Evolutionary conservation across 2,797 vertebrate species (phyloP).

Genomic region (Tadarida brasiliensis): DNA sequence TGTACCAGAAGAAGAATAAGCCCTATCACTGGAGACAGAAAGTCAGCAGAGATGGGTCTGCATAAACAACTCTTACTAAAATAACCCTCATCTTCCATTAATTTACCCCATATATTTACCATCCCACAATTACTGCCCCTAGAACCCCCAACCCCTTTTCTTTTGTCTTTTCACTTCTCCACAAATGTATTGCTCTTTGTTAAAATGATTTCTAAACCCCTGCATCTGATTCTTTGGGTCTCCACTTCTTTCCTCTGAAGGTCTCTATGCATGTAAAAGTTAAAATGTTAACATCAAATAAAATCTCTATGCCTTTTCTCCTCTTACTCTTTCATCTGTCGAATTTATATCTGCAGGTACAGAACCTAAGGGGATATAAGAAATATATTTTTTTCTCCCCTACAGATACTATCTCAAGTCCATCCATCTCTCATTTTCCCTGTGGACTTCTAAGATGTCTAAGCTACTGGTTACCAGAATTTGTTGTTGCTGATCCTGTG

Average conservation of each 20-base stretch:
- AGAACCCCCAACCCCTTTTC: not conserved
- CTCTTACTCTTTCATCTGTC: not conserved
- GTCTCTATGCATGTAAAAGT: not conserved
- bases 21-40: not conserved
- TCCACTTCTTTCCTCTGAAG: constrained; percentile 1
- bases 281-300: constrained; percentile 9
- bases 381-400: not conserved
- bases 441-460: not conserved
- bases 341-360: not conserved
- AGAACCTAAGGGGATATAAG: not conserved
- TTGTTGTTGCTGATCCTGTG: not conserved
- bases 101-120: not conserved
- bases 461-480: not conserved
- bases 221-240: not conserved
- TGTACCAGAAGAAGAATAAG: not conserved
- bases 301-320: not conserved
- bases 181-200: not conserved
- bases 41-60: not conserved
- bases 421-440: not conserved
- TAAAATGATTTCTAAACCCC: not conserved
- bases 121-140: not conserved
- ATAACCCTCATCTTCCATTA: not conserved
- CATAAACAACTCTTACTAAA: not conserved
- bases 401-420: not conserved
- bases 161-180: not conserved